phyloP scores from a whole-genome alignment of 2,888 invertebrate genomes.

The Brachynemurus nebulosus region DNA sequence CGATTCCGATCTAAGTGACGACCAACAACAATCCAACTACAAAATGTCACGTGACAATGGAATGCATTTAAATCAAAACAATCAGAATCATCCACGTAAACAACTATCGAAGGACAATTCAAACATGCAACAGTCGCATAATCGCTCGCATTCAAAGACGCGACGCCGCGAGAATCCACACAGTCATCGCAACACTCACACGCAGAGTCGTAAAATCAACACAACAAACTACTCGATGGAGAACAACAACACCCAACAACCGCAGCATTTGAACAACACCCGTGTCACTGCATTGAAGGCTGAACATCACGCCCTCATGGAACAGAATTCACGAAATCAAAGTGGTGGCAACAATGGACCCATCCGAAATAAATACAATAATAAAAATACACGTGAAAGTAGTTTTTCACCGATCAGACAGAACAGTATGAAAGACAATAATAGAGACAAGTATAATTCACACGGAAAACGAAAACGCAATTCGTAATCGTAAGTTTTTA shows the following conservation, averaged over 20 bases:
- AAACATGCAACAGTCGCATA: not conserved
- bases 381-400: constrained; percentile 1
- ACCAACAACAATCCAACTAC: not conserved
- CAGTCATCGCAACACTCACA: not conserved
- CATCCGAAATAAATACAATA: not conserved
- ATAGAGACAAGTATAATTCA: not conserved
- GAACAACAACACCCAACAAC: not conserved
- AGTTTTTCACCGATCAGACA: constrained; percentile 4
- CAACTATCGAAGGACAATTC: not conserved
- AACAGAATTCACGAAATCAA: not conserved
- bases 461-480: constrained; percentile 1
- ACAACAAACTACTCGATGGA: not conserved
- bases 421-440: not conserved
- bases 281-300: not conserved
- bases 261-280: not conserved
- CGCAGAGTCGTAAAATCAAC: not conserved
- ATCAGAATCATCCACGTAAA: not conserved
- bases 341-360: not conserved
- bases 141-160: not conserved
- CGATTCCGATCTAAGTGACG: constrained; percentile 4
- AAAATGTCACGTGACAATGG: not conserved
- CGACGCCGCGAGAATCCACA: not conserved
- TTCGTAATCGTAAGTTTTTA: constrained; percentile 2
- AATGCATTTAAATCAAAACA: not conserved
- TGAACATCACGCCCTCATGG: not conserved